Base-by-base conservation (phyloP, 1,140 invertebrate genomes). In the Nasonia longicornis region DNA sequence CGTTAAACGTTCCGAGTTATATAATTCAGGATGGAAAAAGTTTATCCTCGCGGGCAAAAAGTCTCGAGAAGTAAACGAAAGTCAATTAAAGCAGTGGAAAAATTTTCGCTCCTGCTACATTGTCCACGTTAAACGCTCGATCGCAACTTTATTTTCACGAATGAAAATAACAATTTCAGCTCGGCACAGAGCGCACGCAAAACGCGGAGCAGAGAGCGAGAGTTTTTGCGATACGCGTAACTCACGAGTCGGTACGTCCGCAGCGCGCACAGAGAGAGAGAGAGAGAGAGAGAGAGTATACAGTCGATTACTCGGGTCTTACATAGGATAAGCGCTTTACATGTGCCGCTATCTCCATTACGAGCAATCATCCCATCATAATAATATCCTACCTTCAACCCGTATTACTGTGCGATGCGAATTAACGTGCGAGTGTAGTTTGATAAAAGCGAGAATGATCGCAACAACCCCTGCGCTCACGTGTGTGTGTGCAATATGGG, bases 311-410 rank as follows among this genome's bases (percentile, higher is more conserved):
- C 45, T 69, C 20, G 4, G 45, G 45, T 58, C 77, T 78, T 70
- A 71, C 66, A 78, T 70, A 20, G 42, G 35, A 70, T 70, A 70
- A 78, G 67, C 67, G 77, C 42, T 70, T 77, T 72, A 72, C 35
- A 35, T 79, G 77, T 72, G 29, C 70, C 31, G 69, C 69, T 73
- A 79, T 58, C 77, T 79, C 77, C 52, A 79, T 79, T 79, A 79
- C 29, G 70, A 63, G 77, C 48, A 79, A 79, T 79, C 77, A 79
- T 72, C 52, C 52, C 26, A 79, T 79, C 77, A 64, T 79, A 79
- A 79, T 72, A 69, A 79, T 72, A 73, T 67, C 63, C 38, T 35
- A 67, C 31, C 75, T 67, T 77, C 22, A 67, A 38, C 64, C 12
- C 38, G 26, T 77, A 45, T 77, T 66, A 66, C 71, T 48, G 38